phyloP scores from a whole-genome alignment of 2,113 vertebrate genomes.

The Hylia prasina region DNA sequence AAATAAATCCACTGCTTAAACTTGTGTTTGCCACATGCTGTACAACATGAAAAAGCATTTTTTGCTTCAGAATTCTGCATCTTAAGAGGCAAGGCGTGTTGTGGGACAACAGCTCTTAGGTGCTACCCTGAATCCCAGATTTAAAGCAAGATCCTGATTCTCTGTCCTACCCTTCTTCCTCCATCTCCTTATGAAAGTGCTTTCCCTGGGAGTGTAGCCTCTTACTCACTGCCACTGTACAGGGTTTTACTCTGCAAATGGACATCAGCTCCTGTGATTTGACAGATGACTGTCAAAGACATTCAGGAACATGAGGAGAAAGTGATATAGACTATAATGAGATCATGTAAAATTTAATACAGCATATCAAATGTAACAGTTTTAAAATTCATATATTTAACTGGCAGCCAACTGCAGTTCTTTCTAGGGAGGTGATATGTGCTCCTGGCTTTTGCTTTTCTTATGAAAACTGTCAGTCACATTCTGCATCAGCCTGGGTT shows the following conservation, averaged over 20 bases:
- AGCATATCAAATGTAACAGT: not conserved
- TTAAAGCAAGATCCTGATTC: not conserved
- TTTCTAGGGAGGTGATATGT: not conserved
- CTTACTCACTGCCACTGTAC: not conserved
- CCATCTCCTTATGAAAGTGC: not conserved
- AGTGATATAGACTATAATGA: not conserved
- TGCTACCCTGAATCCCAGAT: accelerated
- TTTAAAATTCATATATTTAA: not conserved
- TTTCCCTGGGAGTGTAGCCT: not conserved
- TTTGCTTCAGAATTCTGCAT: not conserved
- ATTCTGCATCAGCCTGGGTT: not conserved
- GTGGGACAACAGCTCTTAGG: not conserved
- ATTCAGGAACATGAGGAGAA: not conserved
- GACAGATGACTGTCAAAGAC: not conserved
- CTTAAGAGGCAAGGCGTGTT: accelerated
- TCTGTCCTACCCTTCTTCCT: not conserved
- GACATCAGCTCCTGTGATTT: not conserved
- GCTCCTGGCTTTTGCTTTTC: not conserved
- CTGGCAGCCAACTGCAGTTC: not conserved
- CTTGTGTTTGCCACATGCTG: not conserved
- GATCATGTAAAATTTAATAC: not conserved
- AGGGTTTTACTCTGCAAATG: not conserved
- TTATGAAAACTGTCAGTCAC: not conserved
- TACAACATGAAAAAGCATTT: not conserved
- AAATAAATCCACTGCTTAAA: not conserved